These are phyloP conservation scores for Haemorhous mexicanus DNA, from an alignment of 2,113 vertebrate genomes.

Conservation along the genomic window DNA sequence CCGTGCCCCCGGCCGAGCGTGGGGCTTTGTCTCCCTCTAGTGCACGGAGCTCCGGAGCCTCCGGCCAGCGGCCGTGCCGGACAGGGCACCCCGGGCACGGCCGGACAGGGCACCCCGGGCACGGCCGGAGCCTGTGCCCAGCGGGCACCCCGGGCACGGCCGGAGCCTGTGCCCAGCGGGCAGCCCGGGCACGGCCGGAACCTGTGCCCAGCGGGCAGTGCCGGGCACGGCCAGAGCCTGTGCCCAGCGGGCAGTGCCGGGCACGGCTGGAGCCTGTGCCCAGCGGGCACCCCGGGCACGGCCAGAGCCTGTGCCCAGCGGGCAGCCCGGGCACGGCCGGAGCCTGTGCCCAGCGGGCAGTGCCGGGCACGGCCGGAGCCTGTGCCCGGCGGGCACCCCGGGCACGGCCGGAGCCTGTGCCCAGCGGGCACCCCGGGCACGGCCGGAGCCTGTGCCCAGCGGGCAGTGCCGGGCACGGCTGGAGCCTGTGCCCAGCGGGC, in stretches of 20 bases:
- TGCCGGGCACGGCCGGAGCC: not conserved
- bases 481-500: too few relatives aligned
- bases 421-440: too few relatives aligned
- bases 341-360: not conserved
- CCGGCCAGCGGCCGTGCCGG: accelerated
- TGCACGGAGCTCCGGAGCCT: not conserved
- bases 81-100: not conserved
- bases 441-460: too few relatives aligned
- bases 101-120: not conserved
- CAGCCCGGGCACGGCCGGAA: too few relatives aligned
- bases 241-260: not conserved
- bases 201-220: not conserved
- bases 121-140: not conserved
- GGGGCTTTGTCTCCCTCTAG: constrained; percentile 65
- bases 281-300: too few relatives aligned
- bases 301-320: too few relatives aligned
- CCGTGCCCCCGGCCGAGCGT: not conserved
- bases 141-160: not conserved
- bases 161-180: too few relatives aligned
- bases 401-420: not conserved
- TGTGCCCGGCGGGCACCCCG: too few relatives aligned
- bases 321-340: not conserved
- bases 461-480: not conserved
- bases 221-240: too few relatives aligned
- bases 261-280: not conserved